Evolutionary conservation across 2,797 vertebrate genomes (phyloP).

Genomic region (Eremophila alpestris): DNA sequence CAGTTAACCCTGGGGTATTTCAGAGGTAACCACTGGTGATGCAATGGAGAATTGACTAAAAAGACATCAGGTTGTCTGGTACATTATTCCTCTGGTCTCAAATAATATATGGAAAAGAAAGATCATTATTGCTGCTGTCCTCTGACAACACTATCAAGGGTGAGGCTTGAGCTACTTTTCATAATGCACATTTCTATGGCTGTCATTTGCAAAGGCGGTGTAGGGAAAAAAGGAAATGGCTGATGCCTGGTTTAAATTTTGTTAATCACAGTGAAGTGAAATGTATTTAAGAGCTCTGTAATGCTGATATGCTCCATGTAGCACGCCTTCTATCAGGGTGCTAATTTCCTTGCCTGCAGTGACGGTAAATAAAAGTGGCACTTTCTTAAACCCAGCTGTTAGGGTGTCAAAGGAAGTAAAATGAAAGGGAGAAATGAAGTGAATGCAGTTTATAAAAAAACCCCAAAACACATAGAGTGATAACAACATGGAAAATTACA

Average conservation of each 20-base stretch:
- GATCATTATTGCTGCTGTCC: neutral
- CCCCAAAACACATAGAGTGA: slow-evolving; percentile 9
- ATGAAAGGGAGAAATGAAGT: slow-evolving; percentile 47
- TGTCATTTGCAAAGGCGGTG: neutral
- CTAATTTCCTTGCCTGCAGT: slow-evolving; percentile 63
- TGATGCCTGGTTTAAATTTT: slow-evolving; percentile 23
- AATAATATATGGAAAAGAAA: neutral
- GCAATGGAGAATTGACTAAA: neutral
- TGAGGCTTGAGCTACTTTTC: neutral
- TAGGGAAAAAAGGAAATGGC: neutral
- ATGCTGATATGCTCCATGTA: neutral
- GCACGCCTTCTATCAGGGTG: slow-evolving; percentile 33
- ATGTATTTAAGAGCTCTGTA: slow-evolving; percentile 39
- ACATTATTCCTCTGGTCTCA: neutral
- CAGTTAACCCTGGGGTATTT: neutral
- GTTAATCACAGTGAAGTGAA: slow-evolving; percentile 10
- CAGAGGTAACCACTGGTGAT: neutral
- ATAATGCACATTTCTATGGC: neutral
- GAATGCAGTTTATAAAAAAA: slow-evolving; percentile 4
- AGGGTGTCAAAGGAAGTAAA: slow-evolving; percentile 62
- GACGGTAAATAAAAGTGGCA: slow-evolving; percentile 47
- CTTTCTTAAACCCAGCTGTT: slow-evolving; percentile 56
- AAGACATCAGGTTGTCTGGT: neutral
- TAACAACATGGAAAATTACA: slow-evolving; percentile 67
- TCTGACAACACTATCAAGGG: neutral